These are phyloP conservation scores for Harpagus bidentatus DNA, from an alignment of 2,113 vertebrate genomes.

Conservation along the genomic window DNA sequence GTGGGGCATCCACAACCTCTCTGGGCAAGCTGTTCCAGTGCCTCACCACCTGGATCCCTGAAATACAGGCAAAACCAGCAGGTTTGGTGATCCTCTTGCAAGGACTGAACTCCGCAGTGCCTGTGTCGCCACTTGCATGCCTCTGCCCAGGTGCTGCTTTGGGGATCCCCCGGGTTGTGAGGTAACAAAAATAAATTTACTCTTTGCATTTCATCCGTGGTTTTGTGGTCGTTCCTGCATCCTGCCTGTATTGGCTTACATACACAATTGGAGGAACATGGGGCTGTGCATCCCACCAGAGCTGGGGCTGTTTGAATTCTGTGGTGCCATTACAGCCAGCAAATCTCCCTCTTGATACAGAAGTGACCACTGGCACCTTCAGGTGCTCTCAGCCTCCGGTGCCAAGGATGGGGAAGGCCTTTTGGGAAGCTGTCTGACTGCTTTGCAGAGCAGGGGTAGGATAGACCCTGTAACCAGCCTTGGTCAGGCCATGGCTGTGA, in stretches of 20 bases:
- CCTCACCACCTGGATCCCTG: neutral
- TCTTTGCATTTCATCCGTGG: neutral
- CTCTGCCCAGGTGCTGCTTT: neutral
- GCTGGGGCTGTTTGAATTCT: neutral
- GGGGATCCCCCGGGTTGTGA: rapidly evolving
- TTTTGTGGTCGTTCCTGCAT: neutral
- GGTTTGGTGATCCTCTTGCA: neutral
- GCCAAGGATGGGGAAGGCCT: neutral
- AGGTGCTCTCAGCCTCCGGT: rapidly evolving
- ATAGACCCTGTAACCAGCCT: neutral
- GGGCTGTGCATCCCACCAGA: neutral
- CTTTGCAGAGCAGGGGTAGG: neutral
- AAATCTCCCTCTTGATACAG: neutral
- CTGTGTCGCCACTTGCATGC: rapidly evolving
- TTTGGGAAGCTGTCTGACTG: neutral
- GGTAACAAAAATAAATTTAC: neutral
- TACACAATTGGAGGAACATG: rapidly evolving
- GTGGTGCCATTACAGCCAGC: neutral
- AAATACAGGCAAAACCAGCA: neutral
- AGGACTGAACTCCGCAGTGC: rapidly evolving
- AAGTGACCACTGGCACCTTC: neutral
- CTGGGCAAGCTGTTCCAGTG: no score
- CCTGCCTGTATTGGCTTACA: neutral
- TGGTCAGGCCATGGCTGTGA: rapidly evolving
- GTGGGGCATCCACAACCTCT: no score